Evolutionary conservation across 2,888 invertebrate species (phyloP).

Genomic region (Steinernema scapterisci): DNA sequence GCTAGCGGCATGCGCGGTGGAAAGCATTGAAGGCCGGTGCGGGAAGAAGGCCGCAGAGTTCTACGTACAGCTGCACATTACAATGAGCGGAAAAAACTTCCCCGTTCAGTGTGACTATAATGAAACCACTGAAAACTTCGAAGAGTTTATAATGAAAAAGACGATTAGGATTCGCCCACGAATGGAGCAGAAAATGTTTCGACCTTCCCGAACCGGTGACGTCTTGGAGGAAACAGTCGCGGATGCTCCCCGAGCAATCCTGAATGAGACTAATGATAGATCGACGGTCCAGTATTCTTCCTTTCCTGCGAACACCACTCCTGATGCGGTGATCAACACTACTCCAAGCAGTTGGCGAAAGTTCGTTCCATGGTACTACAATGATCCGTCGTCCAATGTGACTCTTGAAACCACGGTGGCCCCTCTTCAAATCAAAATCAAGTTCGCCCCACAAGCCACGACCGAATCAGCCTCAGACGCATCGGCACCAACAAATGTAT

Average conservation of each 20-base stretch:
- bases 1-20: slow-evolving; percentile 37
- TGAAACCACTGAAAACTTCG: not conserved
- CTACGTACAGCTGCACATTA: slow-evolving; percentile 36
- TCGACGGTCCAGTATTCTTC: no score
- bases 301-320: no score
- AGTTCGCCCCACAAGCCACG: not conserved
- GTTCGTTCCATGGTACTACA: slow-evolving; percentile 1
- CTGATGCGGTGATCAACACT: no score
- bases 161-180: not conserved
- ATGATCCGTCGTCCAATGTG: not conserved
- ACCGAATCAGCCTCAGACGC: no score
- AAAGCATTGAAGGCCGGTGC: slow-evolving; percentile 35
- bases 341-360: no score
- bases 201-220: not conserved
- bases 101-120: slow-evolving; percentile 39
- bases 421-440: not conserved
- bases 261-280: no score
- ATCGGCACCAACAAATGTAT: no score
- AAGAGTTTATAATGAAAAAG: no score
- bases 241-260: no score
- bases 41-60: slow-evolving; percentile 36
- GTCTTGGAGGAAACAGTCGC: no score
- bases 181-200: slow-evolving; percentile 1
- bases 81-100: slow-evolving; percentile 38
- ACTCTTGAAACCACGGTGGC: not conserved